Evolutionary conservation across 2,113 vertebrate genomes (phyloP).

Genomic region (Lycocorax pyrrhopterus): DNA sequence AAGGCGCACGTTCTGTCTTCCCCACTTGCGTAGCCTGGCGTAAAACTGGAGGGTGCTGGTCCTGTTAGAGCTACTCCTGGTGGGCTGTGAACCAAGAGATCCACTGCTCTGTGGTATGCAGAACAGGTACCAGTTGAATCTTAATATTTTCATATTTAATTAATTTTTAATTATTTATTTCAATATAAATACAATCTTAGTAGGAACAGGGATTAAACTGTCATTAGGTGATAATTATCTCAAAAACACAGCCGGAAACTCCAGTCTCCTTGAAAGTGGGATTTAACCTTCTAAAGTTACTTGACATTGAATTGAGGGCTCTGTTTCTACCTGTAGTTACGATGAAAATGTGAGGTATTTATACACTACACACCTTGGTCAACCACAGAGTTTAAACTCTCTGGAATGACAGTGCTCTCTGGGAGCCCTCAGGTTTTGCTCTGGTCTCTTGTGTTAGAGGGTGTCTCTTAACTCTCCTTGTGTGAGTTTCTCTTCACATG

Average conservation of each 20-base stretch:
- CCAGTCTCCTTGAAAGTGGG: not conserved
- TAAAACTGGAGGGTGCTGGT: not conserved
- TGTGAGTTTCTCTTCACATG: not conserved
- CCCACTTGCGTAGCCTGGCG: accelerated
- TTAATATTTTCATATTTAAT: not conserved
- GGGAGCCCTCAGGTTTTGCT: not conserved
- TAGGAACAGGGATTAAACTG: not conserved
- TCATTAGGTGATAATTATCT: not conserved
- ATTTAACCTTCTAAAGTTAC: not conserved
- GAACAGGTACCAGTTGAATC: not conserved
- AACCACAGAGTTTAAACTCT: not conserved
- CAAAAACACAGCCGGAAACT: not conserved
- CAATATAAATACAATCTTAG: not conserved
- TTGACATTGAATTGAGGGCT: not conserved
- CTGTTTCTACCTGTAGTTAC: not conserved
- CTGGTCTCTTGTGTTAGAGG: not conserved
- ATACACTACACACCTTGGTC: not conserved
- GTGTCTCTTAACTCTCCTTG: accelerated
- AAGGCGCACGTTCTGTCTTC: not conserved
- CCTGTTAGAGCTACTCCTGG: not conserved
- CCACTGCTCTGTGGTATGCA: not conserved
- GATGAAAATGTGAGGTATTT: not conserved
- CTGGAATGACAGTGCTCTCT: not conserved
- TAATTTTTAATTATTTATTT: not conserved
- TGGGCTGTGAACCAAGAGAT: not conserved